Conservation (phyloP, 2,888 invertebrate genomes). For the Spisula subtruncata region DNA sequence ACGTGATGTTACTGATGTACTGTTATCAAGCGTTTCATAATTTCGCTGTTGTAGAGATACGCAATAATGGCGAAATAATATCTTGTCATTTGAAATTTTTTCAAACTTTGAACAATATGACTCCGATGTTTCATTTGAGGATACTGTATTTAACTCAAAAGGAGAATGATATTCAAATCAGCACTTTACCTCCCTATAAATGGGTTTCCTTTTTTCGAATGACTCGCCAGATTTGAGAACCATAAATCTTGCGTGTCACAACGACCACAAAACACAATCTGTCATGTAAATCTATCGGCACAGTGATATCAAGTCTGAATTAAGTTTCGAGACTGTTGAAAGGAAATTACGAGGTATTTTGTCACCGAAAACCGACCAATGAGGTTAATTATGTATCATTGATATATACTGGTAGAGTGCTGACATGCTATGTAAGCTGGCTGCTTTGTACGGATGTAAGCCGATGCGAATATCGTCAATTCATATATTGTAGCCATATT, state of each 20-base stretch:
- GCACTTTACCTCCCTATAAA: background rate
- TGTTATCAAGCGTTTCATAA: no score
- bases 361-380: background rate
- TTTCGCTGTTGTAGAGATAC: no score
- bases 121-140: background rate
- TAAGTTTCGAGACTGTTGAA: background rate
- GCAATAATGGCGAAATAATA: no score
- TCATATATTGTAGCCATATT: background rate
- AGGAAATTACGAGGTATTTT: conserved; percentile 16
- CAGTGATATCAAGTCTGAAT: conserved; percentile 33
- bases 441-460: background rate
- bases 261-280: conserved; percentile 46
- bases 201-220: conserved; percentile 6
- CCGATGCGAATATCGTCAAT: background rate
- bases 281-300: conserved; percentile 47
- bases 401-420: background rate
- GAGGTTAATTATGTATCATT: conserved; percentile 9
- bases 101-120: background rate
- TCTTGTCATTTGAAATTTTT: background rate
- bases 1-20: no score
- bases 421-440: background rate
- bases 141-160: background rate
- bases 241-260: conserved; percentile 49
- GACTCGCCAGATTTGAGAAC: conserved; percentile 37
- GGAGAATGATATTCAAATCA: background rate